These are phyloP conservation scores for Schizaphis graminum DNA, from an alignment of 2,888 invertebrate species.

Conservation along the genomic window DNA sequence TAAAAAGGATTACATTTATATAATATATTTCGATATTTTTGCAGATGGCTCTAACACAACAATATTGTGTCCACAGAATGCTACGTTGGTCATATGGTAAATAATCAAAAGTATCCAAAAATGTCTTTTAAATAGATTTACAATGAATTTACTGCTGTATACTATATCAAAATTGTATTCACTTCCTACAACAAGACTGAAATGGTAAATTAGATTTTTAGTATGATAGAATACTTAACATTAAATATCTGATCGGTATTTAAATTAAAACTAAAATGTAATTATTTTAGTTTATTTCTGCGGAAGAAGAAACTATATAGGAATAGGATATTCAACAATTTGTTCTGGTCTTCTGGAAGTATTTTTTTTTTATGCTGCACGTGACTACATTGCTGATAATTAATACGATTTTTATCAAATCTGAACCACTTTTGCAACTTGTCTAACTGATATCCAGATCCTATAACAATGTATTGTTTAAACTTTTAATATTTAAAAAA, in stretches of 20 bases:
- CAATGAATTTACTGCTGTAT: not conserved
- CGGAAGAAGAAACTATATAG: not conserved
- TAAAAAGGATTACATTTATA: conserved; percentile 33
- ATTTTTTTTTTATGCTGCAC: not conserved
- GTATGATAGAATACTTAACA: not conserved
- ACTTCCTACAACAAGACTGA: not conserved
- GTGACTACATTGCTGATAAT: not conserved
- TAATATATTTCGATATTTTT: conserved; percentile 8
- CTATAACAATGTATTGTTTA: not conserved
- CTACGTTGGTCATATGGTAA: not conserved
- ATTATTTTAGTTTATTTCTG: not conserved
- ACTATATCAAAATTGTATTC: not conserved
- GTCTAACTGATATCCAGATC: not conserved
- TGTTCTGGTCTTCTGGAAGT: not conserved
- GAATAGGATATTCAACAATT: not conserved
- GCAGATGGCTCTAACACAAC: not conserved
- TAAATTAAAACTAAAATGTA: too few species aligned
- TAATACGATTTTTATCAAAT: not conserved
- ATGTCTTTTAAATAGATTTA: not conserved
- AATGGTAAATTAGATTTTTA: not conserved
- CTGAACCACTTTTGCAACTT: not conserved
- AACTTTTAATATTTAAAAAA: not conserved
- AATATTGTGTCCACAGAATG: not conserved
- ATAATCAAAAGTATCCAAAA: not conserved
- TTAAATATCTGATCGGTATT: too few species aligned